Evolutionary conservation across 1,140 invertebrate species (phyloP).

Genomic region (Psix sp.): DNA sequence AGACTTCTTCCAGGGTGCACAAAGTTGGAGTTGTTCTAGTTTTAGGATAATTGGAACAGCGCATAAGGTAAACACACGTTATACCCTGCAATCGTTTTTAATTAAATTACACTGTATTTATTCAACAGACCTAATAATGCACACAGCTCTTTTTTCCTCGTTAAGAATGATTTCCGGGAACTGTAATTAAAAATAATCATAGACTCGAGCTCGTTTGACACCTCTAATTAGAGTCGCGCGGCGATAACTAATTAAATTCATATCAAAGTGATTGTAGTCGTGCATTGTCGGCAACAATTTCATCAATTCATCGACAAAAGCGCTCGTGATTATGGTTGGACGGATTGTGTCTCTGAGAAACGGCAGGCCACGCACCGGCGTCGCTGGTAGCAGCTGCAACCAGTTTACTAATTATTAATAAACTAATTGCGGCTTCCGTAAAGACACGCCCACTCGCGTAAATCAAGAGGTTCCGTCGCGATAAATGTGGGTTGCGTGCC

Average conservation of each 20-base stretch:
- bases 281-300: slow-evolving; percentile 10
- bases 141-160: slow-evolving; percentile 16
- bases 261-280: slow-evolving; percentile 8
- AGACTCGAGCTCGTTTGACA: neutral
- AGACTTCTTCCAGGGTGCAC: slow-evolving; percentile 18
- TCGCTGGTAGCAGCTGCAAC: slow-evolving; percentile 31
- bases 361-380: slow-evolving; percentile 2
- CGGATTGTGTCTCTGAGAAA: slow-evolving; percentile 31
- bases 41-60: slow-evolving; percentile 27
- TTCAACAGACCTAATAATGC: slow-evolving; percentile 31
- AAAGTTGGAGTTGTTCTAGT: slow-evolving; percentile 26
- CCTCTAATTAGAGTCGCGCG: slow-evolving; percentile 6
- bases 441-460: slow-evolving; percentile 71
- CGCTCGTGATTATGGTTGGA: slow-evolving; percentile 14
- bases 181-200: too few species aligned
- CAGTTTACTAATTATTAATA: slow-evolving; percentile 69
- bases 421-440: slow-evolving; percentile 75
- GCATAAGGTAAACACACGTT: slow-evolving; percentile 26
- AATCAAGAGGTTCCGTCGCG: slow-evolving; percentile 70
- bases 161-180: slow-evolving; percentile 16
- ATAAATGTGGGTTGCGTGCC: slow-evolving; percentile 46
- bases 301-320: slow-evolving; percentile 17
- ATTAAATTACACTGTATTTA: slow-evolving; percentile 41
- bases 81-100: slow-evolving; percentile 29
- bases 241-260: slow-evolving; percentile 22